Conservation (phyloP, 2,888 invertebrate species). For the Barypeithes pellucidus region DNA sequence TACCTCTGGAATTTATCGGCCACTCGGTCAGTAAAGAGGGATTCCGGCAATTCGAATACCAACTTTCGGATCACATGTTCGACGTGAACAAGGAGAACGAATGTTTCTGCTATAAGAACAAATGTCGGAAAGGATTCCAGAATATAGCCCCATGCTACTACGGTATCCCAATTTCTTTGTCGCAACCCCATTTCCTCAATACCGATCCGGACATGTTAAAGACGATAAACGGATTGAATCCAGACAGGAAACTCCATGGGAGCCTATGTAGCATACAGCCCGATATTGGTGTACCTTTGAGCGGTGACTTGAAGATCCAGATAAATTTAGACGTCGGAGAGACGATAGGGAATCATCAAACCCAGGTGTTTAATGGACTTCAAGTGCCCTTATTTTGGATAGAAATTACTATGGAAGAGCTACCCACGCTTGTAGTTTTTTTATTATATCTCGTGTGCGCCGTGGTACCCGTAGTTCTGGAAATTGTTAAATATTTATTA, state of each 20-base stretch:
- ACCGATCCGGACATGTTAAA: slow-evolving; percentile 75
- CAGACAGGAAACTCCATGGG: slow-evolving; percentile 74
- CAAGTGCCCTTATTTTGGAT: slow-evolving; percentile 83
- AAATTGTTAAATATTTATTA: slow-evolving; percentile 61
- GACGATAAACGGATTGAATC: slow-evolving; percentile 76
- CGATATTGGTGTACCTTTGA: slow-evolving; percentile 79
- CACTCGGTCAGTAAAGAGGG: slow-evolving; percentile 70
- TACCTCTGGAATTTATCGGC: slow-evolving; percentile 73
- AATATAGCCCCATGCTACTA: slow-evolving; percentile 73
- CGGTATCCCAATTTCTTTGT: slow-evolving; percentile 82
- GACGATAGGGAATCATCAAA: slow-evolving; percentile 76
- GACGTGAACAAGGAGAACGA: slow-evolving; percentile 76
- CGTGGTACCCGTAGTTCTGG: slow-evolving; percentile 60
- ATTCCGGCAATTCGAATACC: slow-evolving; percentile 76
- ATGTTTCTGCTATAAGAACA: slow-evolving; percentile 80
- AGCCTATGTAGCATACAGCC: slow-evolving; percentile 81
- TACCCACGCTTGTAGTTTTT: slow-evolving; percentile 60
- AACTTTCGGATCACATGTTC: slow-evolving; percentile 76
- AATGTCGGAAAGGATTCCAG: slow-evolving; percentile 77
- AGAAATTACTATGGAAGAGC: slow-evolving; percentile 72
- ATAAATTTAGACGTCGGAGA: slow-evolving; percentile 81
- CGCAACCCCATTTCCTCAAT: slow-evolving; percentile 76
- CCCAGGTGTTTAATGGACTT: slow-evolving; percentile 76
- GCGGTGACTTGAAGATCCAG: slow-evolving; percentile 78
- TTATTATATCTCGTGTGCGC: slow-evolving; percentile 58